A percentile compares a stretch with the other conserved stretches of the same genome.
These are phyloP conservation scores for Pachydiplax longipennis DNA, from an alignment of 2,888 invertebrate species.

Conservation along the genomic window DNA sequence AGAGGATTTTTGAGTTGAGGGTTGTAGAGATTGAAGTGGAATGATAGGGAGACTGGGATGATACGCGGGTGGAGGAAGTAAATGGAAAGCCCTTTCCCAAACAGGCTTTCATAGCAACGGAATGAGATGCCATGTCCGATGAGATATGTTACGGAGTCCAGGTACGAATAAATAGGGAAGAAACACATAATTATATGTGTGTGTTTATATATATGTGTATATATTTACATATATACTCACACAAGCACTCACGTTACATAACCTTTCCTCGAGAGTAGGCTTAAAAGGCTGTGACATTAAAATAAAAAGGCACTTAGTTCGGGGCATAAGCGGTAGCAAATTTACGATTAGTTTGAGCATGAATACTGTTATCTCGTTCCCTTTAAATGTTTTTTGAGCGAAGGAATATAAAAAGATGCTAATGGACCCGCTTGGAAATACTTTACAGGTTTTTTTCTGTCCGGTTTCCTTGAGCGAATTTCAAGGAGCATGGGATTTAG, in stretches of 20 bases:
- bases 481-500: neutral
- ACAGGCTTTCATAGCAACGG: constrained; percentile 22
- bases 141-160: neutral
- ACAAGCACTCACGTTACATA: neutral
- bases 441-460: neutral
- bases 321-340: constrained; percentile 42
- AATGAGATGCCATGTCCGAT: constrained; percentile 24
- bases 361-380: constrained; percentile 27
- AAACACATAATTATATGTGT: constrained; percentile 1
- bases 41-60: neutral
- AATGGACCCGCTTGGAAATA: constrained; percentile 9
- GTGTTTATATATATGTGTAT: neutral
- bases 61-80: neutral
- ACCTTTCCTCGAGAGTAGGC: constrained; percentile 10
- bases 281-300: constrained; percentile 43
- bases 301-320: constrained; percentile 43
- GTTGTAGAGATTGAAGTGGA: neutral
- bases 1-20: neutral
- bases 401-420: constrained; percentile 23
- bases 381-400: constrained; percentile 26
- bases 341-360: constrained; percentile 42
- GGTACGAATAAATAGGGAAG: neutral
- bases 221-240: neutral
- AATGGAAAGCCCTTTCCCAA: constrained; percentile 24
- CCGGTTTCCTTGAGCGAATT: neutral